phyloP scores from a whole-genome alignment of 2,113 vertebrate genomes.

The Taxidea taxus region DNA sequence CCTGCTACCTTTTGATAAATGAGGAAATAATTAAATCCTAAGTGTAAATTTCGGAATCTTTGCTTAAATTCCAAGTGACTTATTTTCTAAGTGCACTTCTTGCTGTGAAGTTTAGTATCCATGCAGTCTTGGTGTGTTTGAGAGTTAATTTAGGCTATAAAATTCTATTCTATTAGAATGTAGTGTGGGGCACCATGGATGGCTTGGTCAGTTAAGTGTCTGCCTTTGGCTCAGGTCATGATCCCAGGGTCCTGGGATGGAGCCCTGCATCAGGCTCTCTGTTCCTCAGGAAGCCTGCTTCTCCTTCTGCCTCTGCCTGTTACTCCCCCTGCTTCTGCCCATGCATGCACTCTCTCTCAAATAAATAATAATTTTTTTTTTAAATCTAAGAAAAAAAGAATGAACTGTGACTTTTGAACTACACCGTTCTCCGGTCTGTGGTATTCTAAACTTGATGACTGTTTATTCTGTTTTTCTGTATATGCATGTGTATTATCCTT shows the following conservation, averaged over 20 bases:
- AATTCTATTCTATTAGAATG: background rate
- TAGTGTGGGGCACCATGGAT: background rate
- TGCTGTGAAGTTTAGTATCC: background rate
- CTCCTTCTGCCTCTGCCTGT: too few species aligned
- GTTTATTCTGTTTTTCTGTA: constrained; percentile 17
- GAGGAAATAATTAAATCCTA: background rate
- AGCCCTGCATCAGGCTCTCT: too few species aligned
- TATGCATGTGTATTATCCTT: background rate
- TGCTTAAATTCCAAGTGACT: constrained; percentile 16
- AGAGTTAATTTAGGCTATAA: background rate
- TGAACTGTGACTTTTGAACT: background rate
- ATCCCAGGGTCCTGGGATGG: too few species aligned
- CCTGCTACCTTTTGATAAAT: constrained; percentile 11
- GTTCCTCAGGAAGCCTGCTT: too few species aligned
- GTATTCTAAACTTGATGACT: background rate
- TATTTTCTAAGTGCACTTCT: constrained; percentile 34
- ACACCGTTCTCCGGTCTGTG: background rate
- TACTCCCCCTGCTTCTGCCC: too few species aligned
- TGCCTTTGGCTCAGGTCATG: too few species aligned
- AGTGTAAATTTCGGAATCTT: constrained; percentile 21
- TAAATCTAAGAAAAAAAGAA: too few species aligned
- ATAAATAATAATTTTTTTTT: too few species aligned
- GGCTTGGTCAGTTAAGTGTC: too few species aligned
- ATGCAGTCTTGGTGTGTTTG: background rate
- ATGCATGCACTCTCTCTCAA: too few species aligned